Conservation (phyloP, 2,797 vertebrate genomes). For the Clarias platycephalus region DNA sequence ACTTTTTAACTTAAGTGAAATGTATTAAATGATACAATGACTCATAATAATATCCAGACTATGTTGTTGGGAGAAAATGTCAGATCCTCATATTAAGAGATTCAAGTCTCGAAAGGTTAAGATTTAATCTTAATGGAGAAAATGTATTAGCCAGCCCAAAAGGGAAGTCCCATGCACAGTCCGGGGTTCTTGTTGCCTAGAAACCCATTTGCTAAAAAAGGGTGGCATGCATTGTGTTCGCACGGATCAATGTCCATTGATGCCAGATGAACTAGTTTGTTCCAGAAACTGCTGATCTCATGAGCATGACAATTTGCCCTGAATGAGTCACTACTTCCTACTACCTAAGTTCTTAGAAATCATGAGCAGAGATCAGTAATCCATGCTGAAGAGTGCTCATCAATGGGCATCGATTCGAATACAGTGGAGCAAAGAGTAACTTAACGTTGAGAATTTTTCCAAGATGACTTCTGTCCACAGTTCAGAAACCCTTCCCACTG, state of each 20-base stretch:
- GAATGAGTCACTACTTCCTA: background rate
- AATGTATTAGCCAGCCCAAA: background rate
- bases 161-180: background rate
- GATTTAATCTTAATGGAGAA: background rate
- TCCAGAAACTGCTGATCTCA: background rate
- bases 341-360: background rate
- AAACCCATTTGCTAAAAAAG: background rate
- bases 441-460: background rate
- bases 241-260: background rate
- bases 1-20: too few species aligned
- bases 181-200: background rate
- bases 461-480: background rate
- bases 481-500: background rate
- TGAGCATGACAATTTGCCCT: too few species aligned
- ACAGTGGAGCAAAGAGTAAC: background rate
- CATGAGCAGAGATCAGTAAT: background rate
- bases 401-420: background rate
- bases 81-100: too few species aligned
- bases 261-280: background rate
- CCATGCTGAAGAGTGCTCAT: background rate
- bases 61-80: too few species aligned
- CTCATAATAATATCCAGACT: too few species aligned
- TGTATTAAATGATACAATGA: too few species aligned
- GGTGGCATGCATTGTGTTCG: background rate
- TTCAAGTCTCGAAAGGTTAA: background rate